Conservation (phyloP, 2,888 invertebrate species). For the Diploptera punctata region DNA sequence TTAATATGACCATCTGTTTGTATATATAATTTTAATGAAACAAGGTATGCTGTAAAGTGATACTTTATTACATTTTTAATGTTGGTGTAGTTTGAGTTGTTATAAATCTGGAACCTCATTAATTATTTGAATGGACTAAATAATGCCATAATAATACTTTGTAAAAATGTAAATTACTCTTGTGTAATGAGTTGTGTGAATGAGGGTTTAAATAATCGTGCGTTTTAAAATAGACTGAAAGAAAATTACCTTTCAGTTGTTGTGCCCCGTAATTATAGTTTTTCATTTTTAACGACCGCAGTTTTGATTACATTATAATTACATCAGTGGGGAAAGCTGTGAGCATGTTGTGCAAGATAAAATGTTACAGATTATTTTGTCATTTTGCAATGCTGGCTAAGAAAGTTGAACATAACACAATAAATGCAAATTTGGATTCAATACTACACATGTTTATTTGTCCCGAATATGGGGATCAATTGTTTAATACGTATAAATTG, state of each 20-base stretch:
- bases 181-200: conserved; percentile 5
- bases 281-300: not conserved
- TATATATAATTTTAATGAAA: not conserved
- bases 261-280: not conserved
- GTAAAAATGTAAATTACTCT: not conserved
- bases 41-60: not conserved
- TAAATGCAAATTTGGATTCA: no score
- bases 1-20: not conserved
- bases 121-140: not conserved
- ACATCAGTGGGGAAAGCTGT: not conserved
- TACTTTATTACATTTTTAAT: conserved; percentile 5
- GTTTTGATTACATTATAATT: not conserved
- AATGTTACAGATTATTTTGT: no score
- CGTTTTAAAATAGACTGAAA: not conserved
- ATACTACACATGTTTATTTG: no score
- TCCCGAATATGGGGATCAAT: no score
- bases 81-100: no score
- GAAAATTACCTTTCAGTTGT: conserved; percentile 2
- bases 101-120: not conserved
- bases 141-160: conserved; percentile 6
- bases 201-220: conserved; percentile 10
- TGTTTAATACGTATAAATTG: no score
- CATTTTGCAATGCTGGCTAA: no score
- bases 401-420: no score
- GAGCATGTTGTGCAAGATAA: no score